Percentiles rank a stretch among this genome's conserved stretches.
Evolutionary conservation across 2,113 vertebrate species (phyloP).

Genomic region (Poeciliopsis prolifica): DNA sequence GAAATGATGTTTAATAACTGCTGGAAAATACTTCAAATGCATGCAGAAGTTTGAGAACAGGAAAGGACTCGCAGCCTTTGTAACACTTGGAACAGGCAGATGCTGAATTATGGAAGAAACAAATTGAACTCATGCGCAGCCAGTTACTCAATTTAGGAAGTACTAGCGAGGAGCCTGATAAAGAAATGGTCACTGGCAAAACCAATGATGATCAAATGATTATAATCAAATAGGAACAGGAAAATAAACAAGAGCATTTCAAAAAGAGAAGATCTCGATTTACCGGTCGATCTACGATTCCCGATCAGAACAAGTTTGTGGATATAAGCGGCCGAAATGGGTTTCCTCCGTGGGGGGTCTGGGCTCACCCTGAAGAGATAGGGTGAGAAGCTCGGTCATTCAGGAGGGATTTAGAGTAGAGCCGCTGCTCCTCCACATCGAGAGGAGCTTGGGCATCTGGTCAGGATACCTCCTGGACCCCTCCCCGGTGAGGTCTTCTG

Average conservation of each 20-base stretch:
- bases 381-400: too few relatives aligned
- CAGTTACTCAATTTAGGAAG: constrained; percentile 66
- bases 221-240: constrained; percentile 49
- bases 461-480: too few relatives aligned
- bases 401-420: too few relatives aligned
- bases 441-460: too few relatives aligned
- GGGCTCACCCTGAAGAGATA: too few relatives aligned
- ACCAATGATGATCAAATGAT: not conserved
- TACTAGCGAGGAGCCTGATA: constrained; percentile 20
- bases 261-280: too few relatives aligned
- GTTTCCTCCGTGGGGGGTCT: too few relatives aligned
- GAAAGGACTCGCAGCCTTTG: not conserved
- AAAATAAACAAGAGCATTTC: not conserved
- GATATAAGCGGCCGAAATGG: too few relatives aligned
- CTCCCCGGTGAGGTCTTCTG: too few relatives aligned
- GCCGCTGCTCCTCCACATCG: too few relatives aligned
- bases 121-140: constrained; percentile 71
- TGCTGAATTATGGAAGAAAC: constrained; percentile 30
- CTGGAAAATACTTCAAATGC: not conserved
- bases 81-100: constrained; percentile 29
- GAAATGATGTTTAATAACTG: not conserved
- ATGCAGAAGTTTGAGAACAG: not conserved
- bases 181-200: not conserved
- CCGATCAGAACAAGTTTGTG: too few relatives aligned
- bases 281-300: too few relatives aligned